Evolutionary conservation across 2,797 vertebrate genomes (phyloP), one percentile per base, ranked within the genome.

Genomic region (Eremophila alpestris): DNA sequence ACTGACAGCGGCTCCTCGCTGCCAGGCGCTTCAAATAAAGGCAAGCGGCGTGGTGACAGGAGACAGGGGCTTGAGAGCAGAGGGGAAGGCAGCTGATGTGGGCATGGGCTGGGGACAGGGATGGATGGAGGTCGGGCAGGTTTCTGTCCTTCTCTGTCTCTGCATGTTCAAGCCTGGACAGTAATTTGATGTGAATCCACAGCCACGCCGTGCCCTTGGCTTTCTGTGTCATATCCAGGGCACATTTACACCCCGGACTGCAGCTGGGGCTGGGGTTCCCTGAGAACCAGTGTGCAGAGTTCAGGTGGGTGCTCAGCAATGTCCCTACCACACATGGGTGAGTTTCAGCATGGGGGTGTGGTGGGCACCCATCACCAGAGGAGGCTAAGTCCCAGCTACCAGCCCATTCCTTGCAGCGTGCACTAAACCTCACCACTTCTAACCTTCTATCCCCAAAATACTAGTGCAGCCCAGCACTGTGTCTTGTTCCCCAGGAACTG

Each of bases 1-100:
- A 45, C 96, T 97, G 98, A 97, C 97, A 98, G 97, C 94, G 95
- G 96, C 78, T 87, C 71, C 52, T 90, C 71, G 76, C 92, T 17
- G 86, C 90, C 89, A 97, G 97, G 95, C 27, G 89, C 97, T 97
- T 96, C 94, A 94, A 96, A 96, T 96, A 97, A 97, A 95, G 89
- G 96, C 94, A 92, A 95, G 92, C 45, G 5, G 92, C 7, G 0
- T 5, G 4, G 96, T 98, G 97, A 97, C 97, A 97, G 89, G 67
- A 78, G 91, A 92, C 16, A 65, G 96, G 95, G 73, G 85, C 91
- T 95, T 41, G 65, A 14, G 75, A 49, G 67, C 2, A 20, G 85
- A 70, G 80, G 71, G 90, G 65, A 94, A 32, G 65, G 69, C 20
- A 13, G 41, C n/a, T 5, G 2, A 6, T 2, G 4, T 18, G 63